These are phyloP conservation scores for Eupeodes corollae DNA, from an alignment of 1,140 invertebrate genomes.

Conservation along the genomic window DNA sequence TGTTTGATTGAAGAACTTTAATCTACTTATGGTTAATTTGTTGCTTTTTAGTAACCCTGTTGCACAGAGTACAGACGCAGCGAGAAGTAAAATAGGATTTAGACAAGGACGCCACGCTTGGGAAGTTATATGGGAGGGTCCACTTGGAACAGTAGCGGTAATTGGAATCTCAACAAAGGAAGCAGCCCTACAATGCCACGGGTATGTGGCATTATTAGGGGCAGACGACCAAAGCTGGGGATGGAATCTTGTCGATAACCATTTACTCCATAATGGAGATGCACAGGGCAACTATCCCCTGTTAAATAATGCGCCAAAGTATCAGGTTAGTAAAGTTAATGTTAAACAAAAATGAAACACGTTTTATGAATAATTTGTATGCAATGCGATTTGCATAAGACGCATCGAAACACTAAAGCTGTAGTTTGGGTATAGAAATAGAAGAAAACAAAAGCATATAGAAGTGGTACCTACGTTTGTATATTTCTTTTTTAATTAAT, in stretches of 20 bases:
- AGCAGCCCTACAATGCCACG: constrained; percentile 78
- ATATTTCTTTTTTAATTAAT: no score
- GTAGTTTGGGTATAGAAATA: background rate
- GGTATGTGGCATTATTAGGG: constrained; percentile 88
- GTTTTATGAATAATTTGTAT: constrained; percentile 1
- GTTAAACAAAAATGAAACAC: background rate
- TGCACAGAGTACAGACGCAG: constrained; percentile 95
- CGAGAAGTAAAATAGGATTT: constrained; percentile 90
- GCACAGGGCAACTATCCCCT: constrained; percentile 90
- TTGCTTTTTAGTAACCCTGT: constrained; percentile 69
- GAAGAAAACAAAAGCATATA: no score
- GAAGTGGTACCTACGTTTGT: no score
- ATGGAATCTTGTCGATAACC: constrained; percentile 98
- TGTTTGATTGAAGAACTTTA: background rate
- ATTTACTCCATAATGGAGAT: constrained; percentile 92
- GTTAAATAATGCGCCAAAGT: constrained; percentile 94
- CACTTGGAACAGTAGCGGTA: constrained; percentile 88
- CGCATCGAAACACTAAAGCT: no score
- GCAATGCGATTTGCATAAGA: constrained; percentile 4
- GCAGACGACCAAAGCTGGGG: constrained; percentile 97
- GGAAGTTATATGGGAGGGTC: constrained; percentile 99
- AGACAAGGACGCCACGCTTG: constrained; percentile 87
- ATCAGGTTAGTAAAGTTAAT: constrained; percentile 66
- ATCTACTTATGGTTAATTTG: background rate
- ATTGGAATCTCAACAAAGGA: constrained; percentile 93